These are phyloP conservation scores for Drosophila flavopinicola DNA, from an alignment of 2,888 invertebrate genomes.

Conservation along the genomic window DNA sequence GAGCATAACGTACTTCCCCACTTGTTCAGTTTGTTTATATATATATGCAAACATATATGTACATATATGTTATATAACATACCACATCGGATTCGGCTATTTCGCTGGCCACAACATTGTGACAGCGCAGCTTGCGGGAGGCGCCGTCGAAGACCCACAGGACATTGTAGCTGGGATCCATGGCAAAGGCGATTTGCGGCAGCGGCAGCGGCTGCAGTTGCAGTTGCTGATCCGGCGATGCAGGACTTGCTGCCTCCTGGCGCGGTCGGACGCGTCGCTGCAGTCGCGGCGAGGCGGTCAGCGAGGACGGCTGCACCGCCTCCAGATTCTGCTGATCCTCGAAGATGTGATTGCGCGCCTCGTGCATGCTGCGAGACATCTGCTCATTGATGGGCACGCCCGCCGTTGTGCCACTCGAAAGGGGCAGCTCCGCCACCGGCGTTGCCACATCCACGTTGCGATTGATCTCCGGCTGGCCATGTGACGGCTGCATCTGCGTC, in stretches of 20 bases:
- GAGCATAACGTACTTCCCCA: too few species aligned
- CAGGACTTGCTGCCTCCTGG: constrained; percentile 30
- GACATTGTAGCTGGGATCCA: constrained; percentile 97
- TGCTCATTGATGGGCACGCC: constrained; percentile 82
- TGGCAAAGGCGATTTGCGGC: constrained; percentile 83
- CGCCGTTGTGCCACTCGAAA: constrained; percentile 48
- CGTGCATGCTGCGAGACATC: constrained; percentile 84
- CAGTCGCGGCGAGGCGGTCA: constrained; percentile 39
- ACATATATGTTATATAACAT: constrained; percentile 28
- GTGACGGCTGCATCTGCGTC: constrained; percentile 86
- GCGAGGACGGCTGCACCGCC: constrained; percentile 23
- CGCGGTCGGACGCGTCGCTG: constrained; percentile 58
- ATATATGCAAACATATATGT: too few species aligned
- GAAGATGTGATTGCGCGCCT: constrained; percentile 84
- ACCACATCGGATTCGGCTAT: constrained; percentile 82
- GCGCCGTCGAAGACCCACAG: constrained; percentile 95
- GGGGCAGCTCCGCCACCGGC: constrained; percentile 35
- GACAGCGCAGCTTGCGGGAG: constrained; percentile 88
- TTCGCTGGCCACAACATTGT: constrained; percentile 93
- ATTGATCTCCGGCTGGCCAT: constrained; percentile 81
- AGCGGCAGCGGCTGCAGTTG: constrained; percentile 47
- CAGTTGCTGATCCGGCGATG: constrained; percentile 62
- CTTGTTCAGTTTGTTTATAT: too few species aligned
- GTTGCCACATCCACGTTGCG: constrained; percentile 80
- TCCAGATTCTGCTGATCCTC: constrained; percentile 78